These are phyloP conservation scores for Rhyacichthys aspro DNA, from an alignment of 2,797 vertebrate genomes.

Conservation along the genomic window DNA sequence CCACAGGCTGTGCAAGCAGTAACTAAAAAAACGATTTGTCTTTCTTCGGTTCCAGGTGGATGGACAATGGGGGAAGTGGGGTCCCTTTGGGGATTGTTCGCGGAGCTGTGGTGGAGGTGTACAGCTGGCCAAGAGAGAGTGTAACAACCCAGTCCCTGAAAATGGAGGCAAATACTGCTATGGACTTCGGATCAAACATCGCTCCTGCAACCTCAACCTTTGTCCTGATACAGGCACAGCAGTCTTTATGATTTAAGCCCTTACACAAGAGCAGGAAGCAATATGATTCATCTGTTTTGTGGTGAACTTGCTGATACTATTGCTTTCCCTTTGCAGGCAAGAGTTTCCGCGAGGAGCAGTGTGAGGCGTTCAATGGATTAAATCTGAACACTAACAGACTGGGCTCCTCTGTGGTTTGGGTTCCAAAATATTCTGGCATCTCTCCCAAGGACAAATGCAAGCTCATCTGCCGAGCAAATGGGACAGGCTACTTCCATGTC, in stretches of 20 bases:
- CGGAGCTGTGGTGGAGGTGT: slow-evolving; percentile 91
- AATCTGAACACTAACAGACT: slow-evolving; percentile 94
- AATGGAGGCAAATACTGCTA: slow-evolving; percentile 94
- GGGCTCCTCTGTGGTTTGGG: slow-evolving; percentile 88
- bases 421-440: slow-evolving; percentile 94
- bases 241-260: neutral
- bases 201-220: slow-evolving; percentile 89
- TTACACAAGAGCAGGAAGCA: neutral
- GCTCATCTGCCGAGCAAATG: slow-evolving; percentile 94
- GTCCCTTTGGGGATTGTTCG: slow-evolving; percentile 87
- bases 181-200: slow-evolving; percentile 91
- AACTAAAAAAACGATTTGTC: neutral
- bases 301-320: neutral
- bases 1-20: neutral
- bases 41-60: slow-evolving; percentile 83
- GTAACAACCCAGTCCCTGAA: slow-evolving; percentile 86
- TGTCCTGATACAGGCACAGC: slow-evolving; percentile 85
- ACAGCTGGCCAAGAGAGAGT: slow-evolving; percentile 90
- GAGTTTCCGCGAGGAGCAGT: slow-evolving; percentile 95
- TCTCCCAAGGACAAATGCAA: slow-evolving; percentile 95
- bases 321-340: slow-evolving; percentile 74
- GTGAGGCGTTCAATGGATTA: slow-evolving; percentile 92
- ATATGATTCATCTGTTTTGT: neutral
- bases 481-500: slow-evolving; percentile 96
- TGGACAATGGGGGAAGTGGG: slow-evolving; percentile 93